Evolutionary conservation across 1,140 invertebrate genomes (phyloP).

Genomic region (Trachelipus rathkii): DNA sequence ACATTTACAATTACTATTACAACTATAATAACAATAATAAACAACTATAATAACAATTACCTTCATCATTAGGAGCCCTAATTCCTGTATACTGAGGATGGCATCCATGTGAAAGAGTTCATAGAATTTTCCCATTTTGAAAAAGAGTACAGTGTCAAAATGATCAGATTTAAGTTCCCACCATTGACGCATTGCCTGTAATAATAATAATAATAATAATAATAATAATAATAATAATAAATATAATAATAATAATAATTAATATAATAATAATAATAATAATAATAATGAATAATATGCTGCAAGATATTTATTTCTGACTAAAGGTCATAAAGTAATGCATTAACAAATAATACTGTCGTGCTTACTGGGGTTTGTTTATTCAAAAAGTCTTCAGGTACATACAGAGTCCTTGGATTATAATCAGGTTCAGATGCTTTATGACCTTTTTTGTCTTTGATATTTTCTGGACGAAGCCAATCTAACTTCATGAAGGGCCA

Average conservation of each 20-base stretch:
- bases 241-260: too few species aligned
- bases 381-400: conserved; percentile 74
- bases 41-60: conserved; percentile 53
- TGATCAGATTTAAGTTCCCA: conserved; percentile 88
- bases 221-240: too few species aligned
- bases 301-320: background rate
- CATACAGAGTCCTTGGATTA: conserved; percentile 76
- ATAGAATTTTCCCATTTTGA: conserved; percentile 99
- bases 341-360: conserved; percentile 5
- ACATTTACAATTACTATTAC: too few species aligned
- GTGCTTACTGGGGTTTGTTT: conserved; percentile 70
- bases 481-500: conserved; percentile 73
- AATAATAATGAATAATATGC: too few species aligned
- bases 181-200: conserved; percentile 87
- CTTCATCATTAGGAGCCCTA: conserved; percentile 91
- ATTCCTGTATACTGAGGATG: conserved; percentile 79
- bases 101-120: conserved; percentile 99
- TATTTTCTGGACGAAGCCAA: conserved; percentile 77
- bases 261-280: too few species aligned
- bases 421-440: conserved; percentile 72
- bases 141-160: conserved; percentile 91
- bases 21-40: too few species aligned
- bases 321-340: conserved; percentile 23
- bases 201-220: too few species aligned
- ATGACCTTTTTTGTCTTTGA: conserved; percentile 66